phyloP scores from a whole-genome alignment of 2,797 vertebrate species.

The Helarctos malayanus region DNA sequence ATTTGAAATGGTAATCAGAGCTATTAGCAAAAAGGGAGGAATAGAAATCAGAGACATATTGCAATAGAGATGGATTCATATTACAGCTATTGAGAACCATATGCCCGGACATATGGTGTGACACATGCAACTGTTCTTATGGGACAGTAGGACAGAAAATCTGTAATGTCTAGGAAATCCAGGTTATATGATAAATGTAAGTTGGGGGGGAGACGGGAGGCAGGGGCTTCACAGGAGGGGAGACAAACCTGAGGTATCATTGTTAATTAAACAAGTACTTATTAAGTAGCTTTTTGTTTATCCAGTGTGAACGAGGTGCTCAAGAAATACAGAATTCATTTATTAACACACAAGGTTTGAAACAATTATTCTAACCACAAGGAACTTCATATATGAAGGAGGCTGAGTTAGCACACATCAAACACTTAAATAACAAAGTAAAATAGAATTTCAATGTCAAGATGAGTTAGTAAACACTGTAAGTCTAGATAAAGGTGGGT shows the following conservation, averaged over 20 bases:
- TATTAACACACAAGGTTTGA: not conserved
- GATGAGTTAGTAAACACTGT: not conserved
- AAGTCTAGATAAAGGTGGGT: not conserved
- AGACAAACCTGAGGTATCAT: not conserved
- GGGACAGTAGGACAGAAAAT: slow-evolving; percentile 43
- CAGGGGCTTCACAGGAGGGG: not conserved
- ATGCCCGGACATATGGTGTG: slow-evolving; percentile 30
- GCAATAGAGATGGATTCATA: slow-evolving; percentile 6
- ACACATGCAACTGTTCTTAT: not conserved
- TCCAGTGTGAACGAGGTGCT: not conserved
- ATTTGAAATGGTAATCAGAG: slow-evolving; percentile 24
- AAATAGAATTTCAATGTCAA: slow-evolving; percentile 40
- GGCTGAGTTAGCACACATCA: not conserved
- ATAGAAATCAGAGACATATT: not conserved
- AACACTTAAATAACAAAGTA: slow-evolving; percentile 39
- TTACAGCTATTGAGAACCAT: slow-evolving; percentile 12
- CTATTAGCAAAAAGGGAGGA: not conserved
- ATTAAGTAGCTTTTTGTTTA: slow-evolving; percentile 5
- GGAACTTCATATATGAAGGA: slow-evolving; percentile 16
- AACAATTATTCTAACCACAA: not conserved
- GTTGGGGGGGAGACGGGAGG: not conserved
- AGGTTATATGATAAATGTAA: not conserved
- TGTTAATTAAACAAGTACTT: slow-evolving; percentile 50
- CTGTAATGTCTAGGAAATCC: slow-evolving; percentile 36
- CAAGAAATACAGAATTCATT: slow-evolving; percentile 1